Base-by-base conservation (phyloP, 2,113 vertebrate species). In the Megaceryle torquata region DNA sequence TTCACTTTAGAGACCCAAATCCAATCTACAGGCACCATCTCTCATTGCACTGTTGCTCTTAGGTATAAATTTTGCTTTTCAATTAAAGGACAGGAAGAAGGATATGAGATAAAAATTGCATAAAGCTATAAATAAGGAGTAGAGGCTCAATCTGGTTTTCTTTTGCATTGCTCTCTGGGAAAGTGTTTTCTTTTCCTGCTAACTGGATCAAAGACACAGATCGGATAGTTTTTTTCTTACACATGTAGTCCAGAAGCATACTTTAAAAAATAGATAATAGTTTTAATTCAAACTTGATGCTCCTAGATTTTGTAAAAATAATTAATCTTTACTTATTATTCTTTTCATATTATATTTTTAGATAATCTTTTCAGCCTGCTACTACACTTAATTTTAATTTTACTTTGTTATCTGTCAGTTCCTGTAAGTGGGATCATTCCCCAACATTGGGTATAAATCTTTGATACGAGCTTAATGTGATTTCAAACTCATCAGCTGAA, bases 111-210 rank as follows among this genome's bases (percentile, higher is more conserved):
- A 81, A 70, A 86, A 76, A 75, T 84, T 91, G 86, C 77, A 95
- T 95, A 92, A 95, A 95, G 92, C 86, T 95, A 91, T 95, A 97
- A 92, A 89, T 90, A 91, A 90, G 37, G 29, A 81, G 87, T 15
- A 26, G 51, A 51, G 33, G 41, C 57, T 92, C 54, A 78, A 44
- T 56, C 85, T 83, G 35, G 72, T 88, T 94, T 92, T 83, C 61
- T 83, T 86, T 89, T 71, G 54, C 71, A 60, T 46, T 1, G 4
- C 54, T 68, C 85, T 82, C 57, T 94, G 93, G 64, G 70, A 89
- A 61, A 93, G 31, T 93, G 79, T 57, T 76, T 87, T 85, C 46
- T 82, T 46, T 93, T 89, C 83, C 68, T 86, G 9, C 22, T 64
- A 63, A 92, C 44, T 37, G 39, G 74, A 77, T 95, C 85, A 74